Evolutionary conservation across 1,140 invertebrate genomes (phyloP), one percentile per base, ranked within the genome.

Genomic region (Zaprionus capensis): DNA sequence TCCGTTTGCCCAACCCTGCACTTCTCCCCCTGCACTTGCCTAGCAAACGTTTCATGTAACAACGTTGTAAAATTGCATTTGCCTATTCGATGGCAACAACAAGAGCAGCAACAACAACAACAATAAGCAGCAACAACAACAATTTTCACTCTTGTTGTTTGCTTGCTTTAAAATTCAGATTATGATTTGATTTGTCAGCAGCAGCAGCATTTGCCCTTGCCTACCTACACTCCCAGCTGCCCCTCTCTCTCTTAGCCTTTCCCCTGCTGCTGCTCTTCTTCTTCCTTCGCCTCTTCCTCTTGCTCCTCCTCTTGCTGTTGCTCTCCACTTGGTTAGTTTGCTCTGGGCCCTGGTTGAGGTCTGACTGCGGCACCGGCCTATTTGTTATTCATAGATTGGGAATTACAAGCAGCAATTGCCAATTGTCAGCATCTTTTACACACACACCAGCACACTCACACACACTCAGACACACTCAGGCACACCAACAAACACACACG

Each of bases 381-480:
- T 90, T 88, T 88, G 78, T 79, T 88, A 88, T 88, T 88, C 84
- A 88, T 88, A 88, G 84, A 90, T 88, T 88, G 84, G 84, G 84
- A 88, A 88, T 88, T 88, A 88, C 84, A 88, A 73, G 85, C 84
- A 81, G 81, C 85, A 82, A 85, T 84, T 84, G 85, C 66, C 84
- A 88, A 88, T 88, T 88, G 84, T 90, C 74, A 84, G 68, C 85
- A 84, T 82, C 75, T 76, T 81, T 76, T 74, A 51, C 80, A 64
- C 71, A 59, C 58, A 34, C 72, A 73, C 2, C 28, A 31, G 28
- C 34, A 38, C 38, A 58, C 58, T 41, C 59, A 46, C 24, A 41
- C 9, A 57, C 70, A 31, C 28, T 6, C 82, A 76, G 76, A 51
- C 53, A 49, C 61, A 71, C 53, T 38, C 58, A 73, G 22, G 3